These are phyloP conservation scores for Manis pentadactyla DNA, from an alignment of 2,797 vertebrate species.

Conservation along the genomic window DNA sequence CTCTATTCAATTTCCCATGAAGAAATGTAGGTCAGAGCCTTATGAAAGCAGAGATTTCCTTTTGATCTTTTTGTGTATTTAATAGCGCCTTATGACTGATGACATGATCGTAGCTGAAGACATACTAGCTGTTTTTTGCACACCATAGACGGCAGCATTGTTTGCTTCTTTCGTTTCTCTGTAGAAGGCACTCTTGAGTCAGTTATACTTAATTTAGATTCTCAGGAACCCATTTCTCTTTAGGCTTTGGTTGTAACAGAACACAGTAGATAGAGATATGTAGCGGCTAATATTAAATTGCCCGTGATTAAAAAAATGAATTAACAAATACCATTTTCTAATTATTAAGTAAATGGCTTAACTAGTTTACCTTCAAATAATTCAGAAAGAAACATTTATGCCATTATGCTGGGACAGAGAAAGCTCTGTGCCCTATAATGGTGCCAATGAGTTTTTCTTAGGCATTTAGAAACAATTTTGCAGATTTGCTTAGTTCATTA, in stretches of 20 bases:
- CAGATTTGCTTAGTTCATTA: slow-evolving; percentile 30
- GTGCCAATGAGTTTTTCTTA: slow-evolving; percentile 7
- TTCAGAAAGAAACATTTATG: slow-evolving; percentile 64
- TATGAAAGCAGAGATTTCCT: background rate
- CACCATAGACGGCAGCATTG: fast-evolving
- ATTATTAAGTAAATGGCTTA: slow-evolving; percentile 71
- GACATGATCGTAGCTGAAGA: background rate
- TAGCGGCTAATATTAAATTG: slow-evolving; percentile 47
- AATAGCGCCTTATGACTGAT: background rate
- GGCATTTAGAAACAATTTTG: slow-evolving; percentile 42
- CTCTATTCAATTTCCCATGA: background rate
- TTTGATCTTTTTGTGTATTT: background rate
- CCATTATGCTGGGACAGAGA: slow-evolving; percentile 42
- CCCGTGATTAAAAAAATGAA: slow-evolving; percentile 68
- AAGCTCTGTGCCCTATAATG: background rate
- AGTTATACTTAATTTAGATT: background rate
- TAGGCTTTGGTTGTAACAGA: slow-evolving; percentile 54
- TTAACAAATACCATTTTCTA: slow-evolving; percentile 62
- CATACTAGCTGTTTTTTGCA: background rate
- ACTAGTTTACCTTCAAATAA: slow-evolving; percentile 63
- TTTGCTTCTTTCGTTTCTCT: slow-evolving; percentile 9
- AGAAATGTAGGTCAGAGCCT: slow-evolving; percentile 39
- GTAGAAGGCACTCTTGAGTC: slow-evolving; percentile 72
- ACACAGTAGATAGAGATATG: background rate
- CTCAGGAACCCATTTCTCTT: background rate